Conservation (phyloP, 2,113 vertebrate genomes). For the Oophaga pumilio region DNA sequence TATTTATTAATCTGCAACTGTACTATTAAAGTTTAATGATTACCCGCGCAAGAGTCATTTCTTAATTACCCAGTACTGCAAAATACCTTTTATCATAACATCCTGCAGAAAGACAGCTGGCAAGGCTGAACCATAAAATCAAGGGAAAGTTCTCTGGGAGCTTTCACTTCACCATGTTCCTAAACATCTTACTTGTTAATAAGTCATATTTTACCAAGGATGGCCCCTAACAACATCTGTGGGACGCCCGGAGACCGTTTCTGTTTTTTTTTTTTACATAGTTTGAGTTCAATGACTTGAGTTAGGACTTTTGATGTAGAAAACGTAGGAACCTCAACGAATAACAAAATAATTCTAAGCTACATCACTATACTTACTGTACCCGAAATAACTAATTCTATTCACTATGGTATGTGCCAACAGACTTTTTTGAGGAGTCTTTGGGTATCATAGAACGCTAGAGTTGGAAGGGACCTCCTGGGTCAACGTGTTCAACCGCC, state of each 20-base stretch:
- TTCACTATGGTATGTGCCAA: no score
- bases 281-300: not conserved
- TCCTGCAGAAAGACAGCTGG: conserved; percentile 20
- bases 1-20: conserved; percentile 45
- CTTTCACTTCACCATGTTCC: conserved; percentile 13
- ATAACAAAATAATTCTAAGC: not conserved
- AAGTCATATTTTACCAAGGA: not conserved
- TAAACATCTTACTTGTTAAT: not conserved
- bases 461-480: no score
- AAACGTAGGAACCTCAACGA: not conserved
- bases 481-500: no score
- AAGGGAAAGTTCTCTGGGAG: not conserved
- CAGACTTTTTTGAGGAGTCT: no score
- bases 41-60: not conserved
- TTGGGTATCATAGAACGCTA: no score
- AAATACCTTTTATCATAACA: not conserved
- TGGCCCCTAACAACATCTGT: conserved; percentile 6
- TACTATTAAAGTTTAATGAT: conserved; percentile 38
- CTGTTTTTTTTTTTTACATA: not conserved
- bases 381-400: no score
- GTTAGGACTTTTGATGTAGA: not conserved
- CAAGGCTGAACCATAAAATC: conserved; percentile 21
- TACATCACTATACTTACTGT: no score
- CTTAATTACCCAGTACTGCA: not conserved
- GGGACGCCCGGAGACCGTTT: not conserved